Conservation (phyloP, 1,140 invertebrate species). For the Nephotettix cincticeps region DNA sequence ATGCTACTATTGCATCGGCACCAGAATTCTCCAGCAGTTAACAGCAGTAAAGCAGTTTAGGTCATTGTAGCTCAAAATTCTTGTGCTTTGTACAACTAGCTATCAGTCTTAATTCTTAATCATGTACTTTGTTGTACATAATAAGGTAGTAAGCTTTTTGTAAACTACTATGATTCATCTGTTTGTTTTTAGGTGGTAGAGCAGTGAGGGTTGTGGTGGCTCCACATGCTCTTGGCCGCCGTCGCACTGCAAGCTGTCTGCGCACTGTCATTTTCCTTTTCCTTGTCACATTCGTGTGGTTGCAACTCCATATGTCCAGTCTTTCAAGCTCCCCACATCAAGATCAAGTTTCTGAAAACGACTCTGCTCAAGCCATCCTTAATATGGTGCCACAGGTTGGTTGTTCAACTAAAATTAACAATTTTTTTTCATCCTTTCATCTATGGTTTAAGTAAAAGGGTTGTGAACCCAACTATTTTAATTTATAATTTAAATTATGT, state of each 20-base stretch:
- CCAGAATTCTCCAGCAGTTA: too few relatives aligned
- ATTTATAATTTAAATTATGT: too few relatives aligned
- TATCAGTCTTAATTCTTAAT: too few relatives aligned
- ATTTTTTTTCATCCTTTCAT: background rate
- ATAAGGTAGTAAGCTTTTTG: too few relatives aligned
- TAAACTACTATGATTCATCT: too few relatives aligned
- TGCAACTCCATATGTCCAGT: constrained; percentile 67
- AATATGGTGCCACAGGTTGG: constrained; percentile 57
- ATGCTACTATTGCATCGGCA: too few relatives aligned
- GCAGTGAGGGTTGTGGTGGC: constrained; percentile 34
- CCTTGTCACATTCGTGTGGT: constrained; percentile 65
- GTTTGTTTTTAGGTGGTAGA: constrained; percentile 12
- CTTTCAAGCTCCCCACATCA: constrained; percentile 49
- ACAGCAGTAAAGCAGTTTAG: too few relatives aligned
- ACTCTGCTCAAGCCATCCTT: constrained; percentile 56
- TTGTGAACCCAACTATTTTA: too few relatives aligned
- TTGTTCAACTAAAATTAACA: background rate
- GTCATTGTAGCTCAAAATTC: too few relatives aligned
- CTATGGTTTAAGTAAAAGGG: background rate
- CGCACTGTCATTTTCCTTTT: constrained; percentile 62
- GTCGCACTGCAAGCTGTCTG: constrained; percentile 44
- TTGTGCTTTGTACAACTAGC: too few relatives aligned
- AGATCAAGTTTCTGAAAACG: constrained; percentile 49
- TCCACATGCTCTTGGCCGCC: constrained; percentile 31
- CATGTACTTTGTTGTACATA: too few relatives aligned